These are phyloP conservation scores for Ochropacha duplaris DNA, from an alignment of 2,888 invertebrate species.

Conservation along the genomic window DNA sequence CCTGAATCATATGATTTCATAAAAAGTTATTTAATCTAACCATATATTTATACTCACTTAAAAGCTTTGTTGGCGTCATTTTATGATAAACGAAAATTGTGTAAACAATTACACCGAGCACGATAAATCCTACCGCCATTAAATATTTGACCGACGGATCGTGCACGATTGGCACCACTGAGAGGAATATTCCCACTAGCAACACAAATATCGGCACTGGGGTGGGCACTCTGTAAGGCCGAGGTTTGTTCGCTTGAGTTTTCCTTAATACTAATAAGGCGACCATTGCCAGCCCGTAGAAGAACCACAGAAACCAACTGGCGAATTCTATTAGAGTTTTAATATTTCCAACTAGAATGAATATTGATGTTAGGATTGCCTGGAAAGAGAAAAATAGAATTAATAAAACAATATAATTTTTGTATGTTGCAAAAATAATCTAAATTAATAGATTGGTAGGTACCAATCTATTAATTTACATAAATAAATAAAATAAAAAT, in stretches of 20 bases:
- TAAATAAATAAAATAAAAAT: too few relatives aligned
- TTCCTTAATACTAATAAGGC: constrained; percentile 88
- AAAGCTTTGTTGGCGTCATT: constrained; percentile 83
- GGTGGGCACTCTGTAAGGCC: constrained; percentile 90
- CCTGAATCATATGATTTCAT: too few relatives aligned
- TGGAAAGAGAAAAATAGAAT: constrained; percentile 58
- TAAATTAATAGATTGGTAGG: not conserved
- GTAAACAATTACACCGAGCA: constrained; percentile 87
- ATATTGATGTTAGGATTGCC: constrained; percentile 87
- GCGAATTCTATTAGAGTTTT: constrained; percentile 91
- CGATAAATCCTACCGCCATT: constrained; percentile 88
- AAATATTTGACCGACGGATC: constrained; percentile 90
- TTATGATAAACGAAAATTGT: constrained; percentile 89
- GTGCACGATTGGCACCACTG: constrained; percentile 88
- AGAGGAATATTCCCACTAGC: constrained; percentile 87
- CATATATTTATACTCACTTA: constrained; percentile 78
- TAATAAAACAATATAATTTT: not conserved
- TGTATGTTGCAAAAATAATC: not conserved
- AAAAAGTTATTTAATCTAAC: too few relatives aligned
- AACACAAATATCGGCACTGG: constrained; percentile 88
- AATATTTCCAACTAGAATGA: constrained; percentile 89
- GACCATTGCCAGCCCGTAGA: constrained; percentile 92
- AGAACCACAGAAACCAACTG: constrained; percentile 94
- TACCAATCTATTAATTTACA: too few relatives aligned
- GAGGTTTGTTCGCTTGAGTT: constrained; percentile 85